A percentile compares a stretch with the other conserved stretches of the same genome.
Conservation (phyloP, 92 coral and sea anemone genomes). For the Anthopleura xanthogrammica region DNA sequence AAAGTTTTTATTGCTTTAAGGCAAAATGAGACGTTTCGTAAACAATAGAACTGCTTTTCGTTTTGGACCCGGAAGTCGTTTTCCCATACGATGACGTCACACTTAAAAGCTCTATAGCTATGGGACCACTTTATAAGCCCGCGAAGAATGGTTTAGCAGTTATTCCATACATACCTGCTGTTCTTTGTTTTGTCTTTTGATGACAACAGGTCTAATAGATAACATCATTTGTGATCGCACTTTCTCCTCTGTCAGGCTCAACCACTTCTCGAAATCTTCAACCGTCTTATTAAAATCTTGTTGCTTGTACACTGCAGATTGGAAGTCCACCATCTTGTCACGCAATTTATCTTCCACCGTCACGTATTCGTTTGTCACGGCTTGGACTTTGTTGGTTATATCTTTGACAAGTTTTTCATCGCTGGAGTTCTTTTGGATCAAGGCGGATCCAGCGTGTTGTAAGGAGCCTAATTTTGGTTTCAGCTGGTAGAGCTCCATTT, state of each 20-base stretch:
- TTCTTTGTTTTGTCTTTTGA: conserved; percentile 77
- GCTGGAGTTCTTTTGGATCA: conserved; percentile 78
- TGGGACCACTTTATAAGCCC: neutral
- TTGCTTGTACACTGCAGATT: conserved; percentile 71
- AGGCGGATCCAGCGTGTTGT: conserved; percentile 75
- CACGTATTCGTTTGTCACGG: conserved; percentile 66
- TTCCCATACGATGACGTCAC: too few species aligned
- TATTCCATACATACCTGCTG: conserved; percentile 58
- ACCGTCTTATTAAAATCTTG: conserved; percentile 75
- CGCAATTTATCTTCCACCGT: conserved; percentile 75
- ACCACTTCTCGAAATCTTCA: conserved; percentile 92
- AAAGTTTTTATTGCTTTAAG: too few species aligned
- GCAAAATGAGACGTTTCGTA: too few species aligned
- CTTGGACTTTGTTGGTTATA: conserved; percentile 73
- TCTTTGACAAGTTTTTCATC: conserved; percentile 68
- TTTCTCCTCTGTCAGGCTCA: conserved; percentile 77
- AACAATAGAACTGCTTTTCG: too few species aligned
- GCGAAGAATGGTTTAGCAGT: neutral
- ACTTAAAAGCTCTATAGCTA: too few species aligned
- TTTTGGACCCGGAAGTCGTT: too few species aligned
- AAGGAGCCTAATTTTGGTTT: conserved; percentile 82
- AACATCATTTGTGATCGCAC: conserved; percentile 70
- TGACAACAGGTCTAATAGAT: conserved; percentile 74
- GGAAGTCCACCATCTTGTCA: conserved; percentile 63
- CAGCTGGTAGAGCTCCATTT: conserved; percentile 73